Conservation (phyloP, 2,888 invertebrate species). For the Mesorhabditis belari region DNA sequence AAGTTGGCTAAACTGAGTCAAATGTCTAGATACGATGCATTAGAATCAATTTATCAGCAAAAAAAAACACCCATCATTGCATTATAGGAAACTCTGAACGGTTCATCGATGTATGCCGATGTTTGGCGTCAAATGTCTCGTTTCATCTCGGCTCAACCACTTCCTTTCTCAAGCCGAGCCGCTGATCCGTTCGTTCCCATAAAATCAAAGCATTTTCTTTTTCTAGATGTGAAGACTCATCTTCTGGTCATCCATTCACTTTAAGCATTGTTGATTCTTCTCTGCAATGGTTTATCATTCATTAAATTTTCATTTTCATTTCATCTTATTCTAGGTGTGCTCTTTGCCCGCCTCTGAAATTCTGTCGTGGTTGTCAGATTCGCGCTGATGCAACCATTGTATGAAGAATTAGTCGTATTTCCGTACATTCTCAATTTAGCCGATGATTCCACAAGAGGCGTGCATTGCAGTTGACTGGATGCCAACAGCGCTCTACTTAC, state of each 20-base stretch:
- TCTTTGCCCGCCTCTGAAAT: constrained; percentile 55
- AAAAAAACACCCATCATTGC: constrained; percentile 1
- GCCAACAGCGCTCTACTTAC: not conserved
- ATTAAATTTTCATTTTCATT: not conserved
- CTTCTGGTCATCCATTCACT: constrained; percentile 84
- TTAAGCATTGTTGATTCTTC: constrained; percentile 72
- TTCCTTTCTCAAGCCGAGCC: constrained; percentile 31
- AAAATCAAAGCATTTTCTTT: not conserved
- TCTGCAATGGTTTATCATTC: constrained; percentile 57
- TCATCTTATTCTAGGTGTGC: constrained; percentile 16
- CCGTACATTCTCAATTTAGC: not conserved
- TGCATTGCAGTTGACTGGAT: not conserved
- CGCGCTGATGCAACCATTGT: not conserved
- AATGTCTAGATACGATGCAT: constrained; percentile 44
- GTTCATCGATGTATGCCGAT: not conserved
- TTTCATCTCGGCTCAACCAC: constrained; percentile 23
- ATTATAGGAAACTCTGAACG: too few species aligned
- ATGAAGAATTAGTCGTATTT: not conserved
- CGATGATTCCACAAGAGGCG: not conserved
- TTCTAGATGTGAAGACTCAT: constrained; percentile 79
- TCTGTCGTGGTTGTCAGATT: constrained; percentile 78
- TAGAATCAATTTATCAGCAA: not conserved
- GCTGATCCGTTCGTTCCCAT: constrained; percentile 42
- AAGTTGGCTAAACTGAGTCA: constrained; percentile 30
- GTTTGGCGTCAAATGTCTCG: constrained; percentile 16